phyloP scores from a whole-genome alignment of 2,113 vertebrate genomes.

The Chionodraco myersi region DNA sequence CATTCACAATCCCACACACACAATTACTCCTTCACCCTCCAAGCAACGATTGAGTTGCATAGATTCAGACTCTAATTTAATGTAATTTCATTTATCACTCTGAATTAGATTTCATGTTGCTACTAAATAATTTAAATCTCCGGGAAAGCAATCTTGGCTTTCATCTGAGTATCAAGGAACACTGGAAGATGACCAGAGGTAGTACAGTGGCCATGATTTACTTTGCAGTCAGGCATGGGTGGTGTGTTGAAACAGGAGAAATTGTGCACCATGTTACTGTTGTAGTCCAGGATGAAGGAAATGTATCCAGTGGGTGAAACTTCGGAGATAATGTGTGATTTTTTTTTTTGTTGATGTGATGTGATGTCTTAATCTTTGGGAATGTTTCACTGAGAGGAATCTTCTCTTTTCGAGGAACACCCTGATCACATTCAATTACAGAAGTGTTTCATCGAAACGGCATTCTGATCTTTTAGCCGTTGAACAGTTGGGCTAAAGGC shows the following conservation, averaged over 20 bases:
- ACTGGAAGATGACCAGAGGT: constrained; percentile 43
- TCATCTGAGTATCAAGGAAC: constrained; percentile 57
- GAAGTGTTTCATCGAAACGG: background rate
- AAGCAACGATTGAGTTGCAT: constrained; percentile 56
- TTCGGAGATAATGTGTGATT: background rate
- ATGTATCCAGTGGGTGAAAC: background rate
- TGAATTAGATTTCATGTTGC: constrained; percentile 79
- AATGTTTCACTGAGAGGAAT: background rate
- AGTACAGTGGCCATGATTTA: constrained; percentile 40
- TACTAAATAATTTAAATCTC: constrained; percentile 78
- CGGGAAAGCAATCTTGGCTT: constrained; percentile 65
- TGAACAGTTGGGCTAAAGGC: constrained; percentile 3
- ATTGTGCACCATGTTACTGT: background rate
- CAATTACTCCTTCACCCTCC: constrained; percentile 57
- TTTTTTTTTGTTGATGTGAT: no score
- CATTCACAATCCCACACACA: constrained; percentile 44
- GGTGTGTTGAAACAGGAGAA: constrained; percentile 2
- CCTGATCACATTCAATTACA: background rate
- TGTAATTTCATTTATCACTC: constrained; percentile 80
- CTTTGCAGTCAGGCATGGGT: background rate
- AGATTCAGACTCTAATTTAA: constrained; percentile 59
- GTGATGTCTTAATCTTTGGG: background rate
- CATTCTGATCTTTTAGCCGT: background rate
- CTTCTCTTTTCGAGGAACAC: background rate
- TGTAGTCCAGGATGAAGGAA: background rate